Base-by-base conservation (phyloP, 2,797 vertebrate species). In the Sebastes trivittatus region DNA sequence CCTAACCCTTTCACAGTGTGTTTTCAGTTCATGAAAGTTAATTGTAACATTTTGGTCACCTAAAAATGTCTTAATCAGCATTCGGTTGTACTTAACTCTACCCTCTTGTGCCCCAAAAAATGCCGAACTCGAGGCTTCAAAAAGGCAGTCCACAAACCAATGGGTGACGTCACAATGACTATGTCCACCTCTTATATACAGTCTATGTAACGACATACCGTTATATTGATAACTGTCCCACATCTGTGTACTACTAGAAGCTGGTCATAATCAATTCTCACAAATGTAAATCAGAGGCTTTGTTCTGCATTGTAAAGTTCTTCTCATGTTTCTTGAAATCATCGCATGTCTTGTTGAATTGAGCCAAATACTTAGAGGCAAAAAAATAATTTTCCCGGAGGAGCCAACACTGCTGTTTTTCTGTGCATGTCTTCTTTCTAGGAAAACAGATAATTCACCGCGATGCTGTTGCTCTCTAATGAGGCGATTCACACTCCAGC, bases 401-500 rank as follows among this genome's bases (percentile, higher is more conserved):
- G 65, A 59, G 55, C 65, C 75, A 72, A 13, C n/a, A 29, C 66
- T 70, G 73, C 30, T 76, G 54, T 80, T 78, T 72, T 72, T 71
- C 62, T 62, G 32, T 79, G 67, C 14, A 34, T 1, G 0, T 73
- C 75, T 65, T 14, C 54, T 80, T 60, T 34, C 9, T 6, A 14
- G 20, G 32, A 76, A 38, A 61, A 69, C 64, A 75, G 36, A 85
- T 84, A 70, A 85, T 69, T 80, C 61, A 66, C 32, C 4, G 0
- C 6, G 36, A 81, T 67, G 25, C 52, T 71, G 38, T 7, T 36
- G 55, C 67, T 85, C 62, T 83, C 32, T 84, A 88, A 88, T 76
- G 66, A 90, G 85, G 52, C 67, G 46, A 75, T 78, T 88, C 85
- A 81, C 68, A 80, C 80, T 87, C 62, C 54, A 61, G 75, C 81